These are phyloP conservation scores for Aphidius gifuensis DNA, from an alignment of 1,140 invertebrate species.

Conservation along the genomic window DNA sequence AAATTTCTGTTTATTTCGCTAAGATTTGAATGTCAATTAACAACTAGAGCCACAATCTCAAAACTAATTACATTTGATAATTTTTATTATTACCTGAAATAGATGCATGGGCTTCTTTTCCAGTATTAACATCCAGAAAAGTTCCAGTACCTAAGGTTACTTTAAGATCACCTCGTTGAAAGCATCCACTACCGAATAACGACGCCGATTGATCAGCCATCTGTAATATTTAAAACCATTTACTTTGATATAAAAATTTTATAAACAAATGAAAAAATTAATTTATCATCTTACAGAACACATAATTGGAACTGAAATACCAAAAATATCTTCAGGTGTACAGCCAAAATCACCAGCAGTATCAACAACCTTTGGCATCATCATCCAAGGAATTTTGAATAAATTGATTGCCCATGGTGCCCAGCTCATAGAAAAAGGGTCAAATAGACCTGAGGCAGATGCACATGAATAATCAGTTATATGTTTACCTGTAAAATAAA, in stretches of 20 bases:
- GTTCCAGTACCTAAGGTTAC: slow-evolving; percentile 92
- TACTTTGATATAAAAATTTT: neutral
- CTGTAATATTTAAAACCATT: slow-evolving; percentile 39
- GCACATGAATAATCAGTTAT: slow-evolving; percentile 86
- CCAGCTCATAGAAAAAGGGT: slow-evolving; percentile 87
- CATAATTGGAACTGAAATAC: slow-evolving; percentile 71
- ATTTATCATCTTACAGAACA: slow-evolving; percentile 64
- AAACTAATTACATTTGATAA: slow-evolving; percentile 7
- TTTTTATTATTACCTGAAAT: slow-evolving; percentile 57
- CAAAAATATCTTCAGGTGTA: slow-evolving; percentile 66
- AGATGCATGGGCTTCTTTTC: slow-evolving; percentile 71
- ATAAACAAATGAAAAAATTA: neutral
- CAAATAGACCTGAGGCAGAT: slow-evolving; percentile 87
- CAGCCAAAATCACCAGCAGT: slow-evolving; percentile 72
- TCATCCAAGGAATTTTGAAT: slow-evolving; percentile 67
- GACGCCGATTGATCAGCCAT: slow-evolving; percentile 83
- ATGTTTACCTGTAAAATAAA: slow-evolving; percentile 52
- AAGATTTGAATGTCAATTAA: slow-evolving; percentile 17
- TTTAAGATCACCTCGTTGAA: slow-evolving; percentile 79
- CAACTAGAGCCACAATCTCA: neutral
- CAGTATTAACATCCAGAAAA: slow-evolving; percentile 89
- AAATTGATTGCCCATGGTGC: slow-evolving; percentile 66
- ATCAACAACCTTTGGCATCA: slow-evolving; percentile 79
- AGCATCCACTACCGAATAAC: slow-evolving; percentile 88
- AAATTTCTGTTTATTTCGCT: neutral